Base-by-base conservation (phyloP, 1,140 invertebrate species). In the Piezodorus guildinii region DNA sequence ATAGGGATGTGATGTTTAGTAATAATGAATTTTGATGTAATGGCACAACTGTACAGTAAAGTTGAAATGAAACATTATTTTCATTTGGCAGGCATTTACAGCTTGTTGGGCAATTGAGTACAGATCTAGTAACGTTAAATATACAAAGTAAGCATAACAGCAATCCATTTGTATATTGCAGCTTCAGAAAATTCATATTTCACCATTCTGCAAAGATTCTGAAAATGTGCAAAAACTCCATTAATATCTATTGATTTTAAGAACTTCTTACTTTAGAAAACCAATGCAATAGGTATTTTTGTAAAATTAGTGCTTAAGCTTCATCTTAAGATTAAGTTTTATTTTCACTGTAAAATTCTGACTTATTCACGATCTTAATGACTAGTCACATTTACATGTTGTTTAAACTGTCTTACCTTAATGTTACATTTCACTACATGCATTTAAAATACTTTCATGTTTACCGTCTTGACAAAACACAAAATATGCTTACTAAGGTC, bases 81-180 rank as follows among this genome's bases (percentile, higher is more conserved):
- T 27, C 34, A 63, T 66, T 61, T 46, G 60, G 39, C 23, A 56
- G 30, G 54, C 65, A 66, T 43, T 56, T 23, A 49, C 65, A 66
- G 17, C 60, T 61, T 19, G 25, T 25, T 23, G 65, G 65, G 21
- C 65, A 66, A 44, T 59, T 3, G 3, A 23, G 4, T 12, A 27
- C 23, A 3, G 39, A 44, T 23, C 58, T 23, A n/a, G 39, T 43
- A 49, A 62, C 16, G 14, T 8, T 39, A 12, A 43, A 51, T 58
- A 49, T 16, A 23, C 51, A 17, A 27, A 58, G 6, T 21, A 45
- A 27, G 46, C 46, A 63, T 25, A 63, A 58, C 19, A 63, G 17
- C 19, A 63, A 25, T 19, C 43, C 52, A 58, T 52, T 45, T 39
- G 17, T 23, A 44, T 58, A 52, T 39, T 34, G 15, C 4, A 19